Evolutionary conservation across 2,797 vertebrate species (phyloP).

Genomic region (Notoglanidium macrostoma): DNA sequence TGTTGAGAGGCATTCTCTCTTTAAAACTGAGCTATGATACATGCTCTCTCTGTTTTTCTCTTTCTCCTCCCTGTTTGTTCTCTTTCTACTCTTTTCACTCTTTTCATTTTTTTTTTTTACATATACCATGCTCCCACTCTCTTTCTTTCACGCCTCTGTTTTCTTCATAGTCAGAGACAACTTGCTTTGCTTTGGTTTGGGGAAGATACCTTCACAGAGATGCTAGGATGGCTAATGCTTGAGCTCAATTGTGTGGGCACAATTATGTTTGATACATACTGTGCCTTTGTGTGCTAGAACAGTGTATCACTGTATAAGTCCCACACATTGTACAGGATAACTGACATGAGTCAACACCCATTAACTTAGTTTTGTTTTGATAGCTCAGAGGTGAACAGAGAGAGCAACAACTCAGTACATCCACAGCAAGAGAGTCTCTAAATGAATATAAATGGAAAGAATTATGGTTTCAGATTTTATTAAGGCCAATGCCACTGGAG

Average conservation of each 20-base stretch:
- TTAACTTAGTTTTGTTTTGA: neutral
- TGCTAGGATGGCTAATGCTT: neutral
- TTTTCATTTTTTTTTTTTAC: neutral
- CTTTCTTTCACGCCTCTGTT: neutral
- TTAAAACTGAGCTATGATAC: constrained; percentile 19
- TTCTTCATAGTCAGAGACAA: constrained; percentile 23
- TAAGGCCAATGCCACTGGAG: neutral
- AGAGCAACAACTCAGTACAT: neutral
- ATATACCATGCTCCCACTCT: neutral
- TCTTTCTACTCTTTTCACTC: neutral
- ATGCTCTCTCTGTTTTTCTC: neutral
- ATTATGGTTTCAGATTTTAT: neutral
- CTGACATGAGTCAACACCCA: neutral
- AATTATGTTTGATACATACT: neutral
- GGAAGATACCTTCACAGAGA: neutral
- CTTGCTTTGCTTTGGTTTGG: neutral
- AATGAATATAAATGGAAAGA: neutral
- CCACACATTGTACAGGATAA: neutral
- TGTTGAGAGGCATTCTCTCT: constrained; percentile 33
- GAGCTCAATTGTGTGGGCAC: neutral
- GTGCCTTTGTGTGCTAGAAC: neutral
- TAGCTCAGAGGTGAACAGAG: neutral
- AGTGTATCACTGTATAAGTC: neutral
- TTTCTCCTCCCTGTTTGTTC: constrained; percentile 18
- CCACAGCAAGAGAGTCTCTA: neutral